Base-by-base conservation (phyloP, 2,113 vertebrate genomes). In the Notothenia coriiceps region DNA sequence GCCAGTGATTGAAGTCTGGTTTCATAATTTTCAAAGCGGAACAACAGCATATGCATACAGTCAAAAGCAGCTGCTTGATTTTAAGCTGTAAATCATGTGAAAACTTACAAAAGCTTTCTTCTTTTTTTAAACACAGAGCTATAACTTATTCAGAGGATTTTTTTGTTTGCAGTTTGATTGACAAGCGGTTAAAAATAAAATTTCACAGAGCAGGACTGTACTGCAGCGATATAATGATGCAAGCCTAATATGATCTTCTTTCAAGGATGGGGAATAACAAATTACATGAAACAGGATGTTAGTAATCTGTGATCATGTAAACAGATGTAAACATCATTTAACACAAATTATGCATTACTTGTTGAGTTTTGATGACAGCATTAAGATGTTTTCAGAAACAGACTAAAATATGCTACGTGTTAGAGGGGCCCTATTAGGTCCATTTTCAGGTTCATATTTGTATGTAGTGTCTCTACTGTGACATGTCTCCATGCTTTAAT, bases 61-160 rank as follows among this genome's bases (percentile, higher is more conserved):
- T 92, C 88, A 92, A 90, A 90, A 90, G 88, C 90, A 93, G 88
- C 87, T 88, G 91, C 90, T 91, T 88, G 88, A 89, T 90, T 92
- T 91, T 55, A 80, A 83, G 71, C 88, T 88, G 81, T 83, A 89
- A 87, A 84, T 91, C 80, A 82, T 91, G 82, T 91, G 84, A 92
- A 87, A 86, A 78, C 46, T 22, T 25, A 82, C 60, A 51, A 82
- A 78, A 85, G 82, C 74, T 6, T 40, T 7, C 4, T 40, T 40
- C 1, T 40, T 40, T 40, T 40, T 40, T 40, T 77, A 79, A 84
- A 74, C 90, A 90, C 91, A 86, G 69, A 83, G 77, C 82, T 70
- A 20, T 77, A 74, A 80, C 52, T 88, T 74, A 81, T 75, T 78
- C 84, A 83, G 57, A 77, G 49, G 51, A 60, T 29, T 29, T 29